These are phyloP conservation scores for Lobophora halterata DNA, from an alignment of 2,888 invertebrate genomes.

Conservation along the genomic window DNA sequence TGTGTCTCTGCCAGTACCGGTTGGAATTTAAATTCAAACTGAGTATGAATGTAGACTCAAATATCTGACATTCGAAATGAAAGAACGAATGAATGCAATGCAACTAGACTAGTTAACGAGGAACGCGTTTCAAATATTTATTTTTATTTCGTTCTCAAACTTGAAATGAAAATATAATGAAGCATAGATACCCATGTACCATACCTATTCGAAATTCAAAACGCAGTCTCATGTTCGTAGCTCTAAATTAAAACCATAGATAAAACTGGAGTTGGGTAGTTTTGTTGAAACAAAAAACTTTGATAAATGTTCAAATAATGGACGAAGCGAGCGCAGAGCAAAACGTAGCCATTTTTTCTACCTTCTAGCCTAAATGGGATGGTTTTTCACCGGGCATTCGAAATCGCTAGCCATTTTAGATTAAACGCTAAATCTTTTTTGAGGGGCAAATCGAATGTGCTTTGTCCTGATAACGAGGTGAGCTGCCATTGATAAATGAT, in stretches of 20 bases:
- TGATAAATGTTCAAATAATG: constrained; percentile 20
- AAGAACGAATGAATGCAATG: constrained; percentile 44
- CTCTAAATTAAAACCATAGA: background rate
- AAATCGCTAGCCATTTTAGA: background rate
- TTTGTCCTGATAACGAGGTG: too few relatives aligned
- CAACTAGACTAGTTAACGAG: constrained; percentile 55
- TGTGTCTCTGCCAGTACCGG: background rate
- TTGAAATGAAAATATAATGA: too few relatives aligned
- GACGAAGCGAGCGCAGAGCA: constrained; percentile 6
- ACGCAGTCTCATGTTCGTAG: background rate
- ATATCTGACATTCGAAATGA: constrained; percentile 25
- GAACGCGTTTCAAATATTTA: constrained; percentile 19
- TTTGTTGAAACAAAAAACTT: constrained; percentile 14
- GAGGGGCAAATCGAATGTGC: too few relatives aligned
- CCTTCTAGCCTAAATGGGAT: constrained; percentile 9
- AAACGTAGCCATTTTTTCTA: constrained; percentile 10
- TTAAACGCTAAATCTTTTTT: background rate
- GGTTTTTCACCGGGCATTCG: constrained; percentile 6
- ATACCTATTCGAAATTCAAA: background rate
- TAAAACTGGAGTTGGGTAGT: constrained; percentile 12
- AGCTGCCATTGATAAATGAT: too few relatives aligned
- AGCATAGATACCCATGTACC: background rate
- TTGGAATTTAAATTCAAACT: constrained; percentile 5
- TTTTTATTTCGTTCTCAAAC: constrained; percentile 23
- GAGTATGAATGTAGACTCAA: constrained; percentile 26